Percentiles rank a stretch among this genome's conserved stretches.
Conservation (phyloP, 1,140 invertebrate species). For the Trypoxylus dichotomus region DNA sequence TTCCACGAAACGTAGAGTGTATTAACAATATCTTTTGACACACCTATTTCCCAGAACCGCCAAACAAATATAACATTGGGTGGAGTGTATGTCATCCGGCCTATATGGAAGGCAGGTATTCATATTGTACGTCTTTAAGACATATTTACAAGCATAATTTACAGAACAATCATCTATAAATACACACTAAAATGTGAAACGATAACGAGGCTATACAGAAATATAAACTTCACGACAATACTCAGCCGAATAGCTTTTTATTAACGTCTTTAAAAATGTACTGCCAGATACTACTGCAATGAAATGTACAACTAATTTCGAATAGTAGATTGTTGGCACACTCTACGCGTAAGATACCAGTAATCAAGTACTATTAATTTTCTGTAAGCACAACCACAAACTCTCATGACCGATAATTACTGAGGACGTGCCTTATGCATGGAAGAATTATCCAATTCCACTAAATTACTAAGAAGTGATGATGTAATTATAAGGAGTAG, state of each 20-base stretch:
- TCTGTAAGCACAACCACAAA: constrained; percentile 6
- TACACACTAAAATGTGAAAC: neutral
- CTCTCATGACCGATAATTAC: neutral
- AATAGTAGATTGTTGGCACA: constrained; percentile 17
- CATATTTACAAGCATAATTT: neutral
- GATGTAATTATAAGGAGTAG: neutral
- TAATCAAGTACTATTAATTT: constrained; percentile 9
- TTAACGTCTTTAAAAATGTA: no score
- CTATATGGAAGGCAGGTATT: constrained; percentile 1
- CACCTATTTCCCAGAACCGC: constrained; percentile 5
- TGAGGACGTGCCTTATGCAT: neutral
- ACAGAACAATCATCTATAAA: constrained; percentile 5
- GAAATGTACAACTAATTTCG: neutral
- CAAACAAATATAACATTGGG: constrained; percentile 14
- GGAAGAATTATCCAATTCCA: constrained; percentile 8
- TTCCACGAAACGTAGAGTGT: neutral
- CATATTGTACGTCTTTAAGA: neutral
- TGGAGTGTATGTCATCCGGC: constrained; percentile 12
- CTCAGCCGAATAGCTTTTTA: no score
- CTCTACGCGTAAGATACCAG: neutral
- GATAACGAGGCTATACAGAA: neutral
- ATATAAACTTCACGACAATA: neutral
- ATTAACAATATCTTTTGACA: constrained; percentile 2
- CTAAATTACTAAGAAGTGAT: constrained; percentile 10
- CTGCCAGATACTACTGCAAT: neutral